These are phyloP conservation scores for Zygaena filipendulae DNA, from an alignment of 2,888 invertebrate species.

Conservation along the genomic window DNA sequence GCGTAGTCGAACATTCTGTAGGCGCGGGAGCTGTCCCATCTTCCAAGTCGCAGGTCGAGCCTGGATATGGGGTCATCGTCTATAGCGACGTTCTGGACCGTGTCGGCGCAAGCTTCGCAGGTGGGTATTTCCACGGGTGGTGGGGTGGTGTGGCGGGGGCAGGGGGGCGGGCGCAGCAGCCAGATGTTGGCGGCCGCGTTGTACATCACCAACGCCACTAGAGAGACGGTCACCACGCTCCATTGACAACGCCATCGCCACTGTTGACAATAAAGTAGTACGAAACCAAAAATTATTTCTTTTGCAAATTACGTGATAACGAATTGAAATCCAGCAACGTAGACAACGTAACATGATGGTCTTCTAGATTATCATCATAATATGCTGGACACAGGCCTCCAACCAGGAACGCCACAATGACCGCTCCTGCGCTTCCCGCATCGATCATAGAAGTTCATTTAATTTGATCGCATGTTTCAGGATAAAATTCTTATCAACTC, in stretches of 20 bases:
- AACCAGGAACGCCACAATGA: too few relatives aligned
- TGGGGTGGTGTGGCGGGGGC: slow-evolving; percentile 27
- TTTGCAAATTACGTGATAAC: background rate
- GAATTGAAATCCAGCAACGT: too few relatives aligned
- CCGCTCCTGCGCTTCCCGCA: too few relatives aligned
- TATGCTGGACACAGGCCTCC: too few relatives aligned
- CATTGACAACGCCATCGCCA: slow-evolving; percentile 72
- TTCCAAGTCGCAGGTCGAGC: slow-evolving; percentile 74
- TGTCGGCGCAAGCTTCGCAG: slow-evolving; percentile 47
- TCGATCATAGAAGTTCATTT: too few relatives aligned
- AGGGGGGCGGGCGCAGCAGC: slow-evolving; percentile 40
- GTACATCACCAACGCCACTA: slow-evolving; percentile 72
- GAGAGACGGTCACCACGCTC: slow-evolving; percentile 74
- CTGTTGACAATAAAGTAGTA: slow-evolving; percentile 28
- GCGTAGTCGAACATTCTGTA: slow-evolving; percentile 81
- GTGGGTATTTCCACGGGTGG: slow-evolving; percentile 31
- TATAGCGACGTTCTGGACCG: slow-evolving; percentile 27
- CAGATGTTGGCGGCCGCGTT: slow-evolving; percentile 53
- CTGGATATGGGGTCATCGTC: slow-evolving; percentile 62
- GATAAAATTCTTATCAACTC: too few relatives aligned
- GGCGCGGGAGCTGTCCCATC: slow-evolving; percentile 78
- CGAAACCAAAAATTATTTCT: too few relatives aligned
- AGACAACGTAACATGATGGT: too few relatives aligned
- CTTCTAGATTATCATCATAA: too few relatives aligned
- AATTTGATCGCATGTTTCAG: too few relatives aligned